Base-by-base conservation (phyloP, 2,113 vertebrate genomes). In the Danio rerio region DNA sequence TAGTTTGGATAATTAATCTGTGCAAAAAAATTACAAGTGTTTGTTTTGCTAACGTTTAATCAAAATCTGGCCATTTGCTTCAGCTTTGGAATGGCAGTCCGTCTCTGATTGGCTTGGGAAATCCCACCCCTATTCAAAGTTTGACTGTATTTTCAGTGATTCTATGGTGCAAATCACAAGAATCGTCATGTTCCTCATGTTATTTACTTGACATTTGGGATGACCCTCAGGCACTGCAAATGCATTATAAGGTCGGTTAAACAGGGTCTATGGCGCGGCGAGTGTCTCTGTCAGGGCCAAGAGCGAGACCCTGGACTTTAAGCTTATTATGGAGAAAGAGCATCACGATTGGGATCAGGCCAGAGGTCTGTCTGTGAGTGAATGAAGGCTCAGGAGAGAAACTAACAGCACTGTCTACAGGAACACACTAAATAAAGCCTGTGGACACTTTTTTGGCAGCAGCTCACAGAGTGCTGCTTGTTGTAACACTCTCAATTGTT, bases 401-500 rank as follows among this genome's bases (percentile, higher is more conserved):
- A 31, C 31, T 63, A 63, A 52, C 45, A n/a, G 45, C 6, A 45
- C 45, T 50, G 58, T 77, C 11, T 21, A 49, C 16, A 76, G 42
- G 56, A 55, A 50, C 74, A 62, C 11, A 63, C 42, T 77, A 62
- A 63, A 77, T 50, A 77, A 50, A 77, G 42, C 50, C 43, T 76
- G 73, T 61, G 74, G 58, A 62, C 11, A 61, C 20, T 49, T 63
- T 40, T 40, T 78, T 63, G 59, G 20, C 13, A 52, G 50, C 7
- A 9, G 47, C 45, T 45, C 75, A 52, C 43, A 62, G 75, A n/a
- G 45, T 52, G 45, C 13, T n/a, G 7, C 42, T 53, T 72, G 21
- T 21, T 42, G 50, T 45, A 20, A 75, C 72, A 47, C 20, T 53
- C 52, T 75, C 10, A 20, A 63, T 47, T 9, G 58, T 61, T 61